Conservation (phyloP, 2,888 invertebrate genomes). For the Quadroppia sp. region DNA sequence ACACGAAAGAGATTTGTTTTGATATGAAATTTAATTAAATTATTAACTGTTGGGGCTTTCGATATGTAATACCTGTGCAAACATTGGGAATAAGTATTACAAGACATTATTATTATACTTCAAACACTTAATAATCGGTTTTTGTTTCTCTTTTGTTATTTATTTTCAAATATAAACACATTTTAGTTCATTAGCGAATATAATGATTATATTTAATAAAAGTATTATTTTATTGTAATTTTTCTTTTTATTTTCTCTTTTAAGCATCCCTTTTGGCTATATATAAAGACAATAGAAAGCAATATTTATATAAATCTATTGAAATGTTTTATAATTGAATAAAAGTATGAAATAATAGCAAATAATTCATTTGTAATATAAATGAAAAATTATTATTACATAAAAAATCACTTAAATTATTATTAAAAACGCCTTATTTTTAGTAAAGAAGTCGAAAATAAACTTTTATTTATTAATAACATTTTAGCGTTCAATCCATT, state of each 20-base stretch:
- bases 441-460: too few relatives aligned
- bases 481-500: too few relatives aligned
- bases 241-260: neutral
- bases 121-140: neutral
- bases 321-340: too few relatives aligned
- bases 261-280: neutral
- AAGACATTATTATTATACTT: neutral
- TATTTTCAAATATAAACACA: neutral
- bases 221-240: neutral
- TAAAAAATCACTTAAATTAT: neutral
- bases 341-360: too few relatives aligned
- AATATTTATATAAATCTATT: too few relatives aligned
- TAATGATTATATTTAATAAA: neutral
- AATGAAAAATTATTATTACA: neutral
- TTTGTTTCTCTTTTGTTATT: neutral
- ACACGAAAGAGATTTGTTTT: too few relatives aligned
- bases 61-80: too few relatives aligned
- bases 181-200: conserved; percentile 1
- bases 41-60: neutral
- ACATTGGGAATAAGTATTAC: too few relatives aligned
- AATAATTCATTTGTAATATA: neutral
- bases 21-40: conserved; percentile 3
- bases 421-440: neutral
- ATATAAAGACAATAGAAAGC: neutral
- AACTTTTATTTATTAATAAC: too few relatives aligned